phyloP scores from a whole-genome alignment of 2,113 vertebrate genomes.

The Eublepharis macularius region DNA sequence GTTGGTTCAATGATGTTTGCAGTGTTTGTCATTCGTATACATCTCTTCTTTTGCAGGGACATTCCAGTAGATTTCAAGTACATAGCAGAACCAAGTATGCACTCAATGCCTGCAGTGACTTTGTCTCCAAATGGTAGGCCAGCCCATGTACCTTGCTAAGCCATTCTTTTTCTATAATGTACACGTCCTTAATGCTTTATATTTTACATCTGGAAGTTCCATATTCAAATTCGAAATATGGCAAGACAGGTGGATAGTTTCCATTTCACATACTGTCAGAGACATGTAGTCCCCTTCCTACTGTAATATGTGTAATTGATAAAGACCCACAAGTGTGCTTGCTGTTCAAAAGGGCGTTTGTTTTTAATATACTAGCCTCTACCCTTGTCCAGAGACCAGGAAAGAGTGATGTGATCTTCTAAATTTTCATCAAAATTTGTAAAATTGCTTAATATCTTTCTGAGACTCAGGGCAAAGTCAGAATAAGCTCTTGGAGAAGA shows the following conservation, averaged over 20 bases:
- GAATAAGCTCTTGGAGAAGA: no score
- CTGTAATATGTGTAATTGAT: no score
- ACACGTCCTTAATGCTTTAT: neutral
- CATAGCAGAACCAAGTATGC: conserved; percentile 99
- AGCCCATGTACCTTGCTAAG: conserved; percentile 21
- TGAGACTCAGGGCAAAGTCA: no score
- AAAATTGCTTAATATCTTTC: no score
- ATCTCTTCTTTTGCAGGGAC: conserved; percentile 85
- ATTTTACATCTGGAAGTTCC: neutral
- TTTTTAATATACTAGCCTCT: no score
- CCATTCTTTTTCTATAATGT: neutral
- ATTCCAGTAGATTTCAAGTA: conserved; percentile 99
- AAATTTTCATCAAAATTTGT: no score
- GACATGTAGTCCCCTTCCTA: neutral
- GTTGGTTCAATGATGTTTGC: conserved; percentile 25
- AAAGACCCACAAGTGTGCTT: no score
- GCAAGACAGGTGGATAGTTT: neutral
- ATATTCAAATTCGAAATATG: neutral
- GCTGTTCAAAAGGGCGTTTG: no score
- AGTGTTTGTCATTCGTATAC: conserved; percentile 42
- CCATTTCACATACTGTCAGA: no score
- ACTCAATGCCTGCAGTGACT: conserved; percentile 98
- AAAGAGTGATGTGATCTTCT: no score
- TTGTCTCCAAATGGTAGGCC: conserved; percentile 96
- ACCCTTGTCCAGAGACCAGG: no score